Base-by-base conservation (phyloP, 2,888 invertebrate genomes). In the Eristalis pertinax region DNA sequence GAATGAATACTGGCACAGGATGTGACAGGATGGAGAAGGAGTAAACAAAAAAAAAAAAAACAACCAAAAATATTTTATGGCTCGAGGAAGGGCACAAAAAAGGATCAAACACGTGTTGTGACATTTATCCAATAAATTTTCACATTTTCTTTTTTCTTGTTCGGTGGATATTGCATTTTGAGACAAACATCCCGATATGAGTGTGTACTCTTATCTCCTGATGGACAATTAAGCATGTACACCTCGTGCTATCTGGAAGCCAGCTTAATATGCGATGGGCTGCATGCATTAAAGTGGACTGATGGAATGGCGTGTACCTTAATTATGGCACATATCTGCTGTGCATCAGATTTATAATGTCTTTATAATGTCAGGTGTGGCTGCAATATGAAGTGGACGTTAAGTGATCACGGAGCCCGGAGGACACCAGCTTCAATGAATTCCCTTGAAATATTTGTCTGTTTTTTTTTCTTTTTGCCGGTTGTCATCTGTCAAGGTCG, bases 81-180 rank as follows among this genome's bases (percentile, higher is more conserved):
- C 41, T 26, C 13, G 56, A 43, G n/a, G 41, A 35, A 35, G 10
- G 50, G 10, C 29, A 3, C 32, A 63, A 11, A 72, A 41, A 64
- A 76, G 38, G 50, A 70, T 72, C 67, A 75, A 73, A 79, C 79
- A 83, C 79, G 73, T 76, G 83, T 87, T 68, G 87, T 83, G 68
- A 68, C 72, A 83, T 87, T 87, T 83, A 87, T 87, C 79, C 79
- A 73, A 87, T 83, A 80, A 87, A 79, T 83, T 76, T 83, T 19
- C 67, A 67, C 65, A 60, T 35, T 87, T 83, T 78, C 75, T 32
- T 32, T 32, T 26, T 26, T 26, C 26, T 4, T 50, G 72, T 15
- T 67, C 69, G 58, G 75, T 68, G 83, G 67, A 68, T 83, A 87
- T 87, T 72, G 69, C 83, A 76, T 79, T 83, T 79, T 83, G 64